Evolutionary conservation across 2,113 vertebrate genomes (phyloP).

Genomic region (Mungos mungo): DNA sequence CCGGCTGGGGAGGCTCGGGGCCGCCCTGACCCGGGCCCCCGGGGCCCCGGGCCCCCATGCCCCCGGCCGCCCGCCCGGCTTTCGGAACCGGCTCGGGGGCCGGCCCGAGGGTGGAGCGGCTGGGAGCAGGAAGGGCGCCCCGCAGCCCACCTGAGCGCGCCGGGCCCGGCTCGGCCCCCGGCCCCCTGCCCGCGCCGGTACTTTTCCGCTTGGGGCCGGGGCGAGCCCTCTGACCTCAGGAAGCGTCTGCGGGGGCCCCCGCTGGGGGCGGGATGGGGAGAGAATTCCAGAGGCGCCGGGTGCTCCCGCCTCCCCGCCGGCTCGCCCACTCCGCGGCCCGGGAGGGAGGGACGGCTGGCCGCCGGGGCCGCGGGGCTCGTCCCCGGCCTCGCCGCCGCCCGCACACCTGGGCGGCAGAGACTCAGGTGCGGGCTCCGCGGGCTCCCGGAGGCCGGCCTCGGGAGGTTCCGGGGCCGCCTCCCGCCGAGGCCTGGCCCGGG

Average conservation of each 20-base stretch:
- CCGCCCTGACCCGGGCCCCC: neutral
- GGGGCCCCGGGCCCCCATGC: neutral
- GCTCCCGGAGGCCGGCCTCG: neutral
- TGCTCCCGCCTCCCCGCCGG: conserved; percentile 43
- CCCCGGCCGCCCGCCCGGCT: neutral
- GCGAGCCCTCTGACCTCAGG: conserved; percentile 69
- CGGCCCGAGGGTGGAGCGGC: neutral
- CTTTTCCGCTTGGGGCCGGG: conserved; percentile 64
- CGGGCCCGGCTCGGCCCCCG: neutral
- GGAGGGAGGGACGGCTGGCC: neutral
- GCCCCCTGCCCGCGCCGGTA: conserved; percentile 4
- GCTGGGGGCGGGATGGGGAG: conserved; percentile 33
- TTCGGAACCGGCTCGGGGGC: neutral
- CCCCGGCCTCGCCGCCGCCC: neutral
- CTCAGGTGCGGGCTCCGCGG: conserved; percentile 24
- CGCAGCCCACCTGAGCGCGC: conserved; percentile 62
- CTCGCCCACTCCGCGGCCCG: neutral
- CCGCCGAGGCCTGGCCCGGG: conserved; percentile 37
- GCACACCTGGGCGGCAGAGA: conserved; percentile 63
- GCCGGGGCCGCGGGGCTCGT: neutral
- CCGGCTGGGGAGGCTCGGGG: neutral
- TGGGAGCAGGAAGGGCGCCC: neutral
- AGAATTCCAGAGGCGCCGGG: conserved; percentile 49
- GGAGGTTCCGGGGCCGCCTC: neutral
- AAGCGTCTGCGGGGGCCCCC: conserved; percentile 53